Conservation (phyloP, 2,113 vertebrate species). For the Opisthocomus hoazin region DNA sequence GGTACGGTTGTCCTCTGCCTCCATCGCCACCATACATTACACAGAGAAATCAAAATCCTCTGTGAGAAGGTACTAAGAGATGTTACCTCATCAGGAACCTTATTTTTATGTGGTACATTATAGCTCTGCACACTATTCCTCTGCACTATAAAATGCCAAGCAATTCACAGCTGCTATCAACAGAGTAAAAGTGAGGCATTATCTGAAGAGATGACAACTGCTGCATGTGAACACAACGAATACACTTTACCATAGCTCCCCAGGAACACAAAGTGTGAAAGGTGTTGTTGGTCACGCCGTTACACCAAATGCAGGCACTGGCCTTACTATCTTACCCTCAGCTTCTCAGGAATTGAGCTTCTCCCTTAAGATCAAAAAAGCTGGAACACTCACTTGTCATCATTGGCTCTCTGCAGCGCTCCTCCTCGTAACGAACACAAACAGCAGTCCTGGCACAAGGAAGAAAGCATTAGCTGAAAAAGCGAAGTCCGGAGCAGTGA, state of each 20-base stretch:
- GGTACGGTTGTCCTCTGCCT: not conserved
- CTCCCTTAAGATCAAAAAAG: not conserved
- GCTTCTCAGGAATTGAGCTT: not conserved
- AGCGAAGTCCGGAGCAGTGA: not conserved
- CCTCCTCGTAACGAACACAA: slow-evolving; percentile 93
- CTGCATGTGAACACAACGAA: not conserved
- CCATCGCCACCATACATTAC: not conserved
- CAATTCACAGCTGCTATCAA: not conserved
- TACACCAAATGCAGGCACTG: not conserved
- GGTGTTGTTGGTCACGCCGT: not conserved
- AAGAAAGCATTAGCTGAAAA: not conserved
- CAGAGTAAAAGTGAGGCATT: not conserved
- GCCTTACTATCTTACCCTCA: not conserved
- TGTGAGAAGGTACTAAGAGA: not conserved
- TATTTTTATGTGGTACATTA: not conserved
- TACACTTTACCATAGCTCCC: not conserved
- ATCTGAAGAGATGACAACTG: not conserved
- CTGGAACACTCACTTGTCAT: slow-evolving; percentile 86
- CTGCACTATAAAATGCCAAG: not conserved
- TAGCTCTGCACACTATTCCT: not conserved
- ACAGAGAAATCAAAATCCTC: not conserved
- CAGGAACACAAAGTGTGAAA: not conserved
- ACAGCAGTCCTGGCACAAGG: slow-evolving; percentile 86
- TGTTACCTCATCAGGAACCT: not conserved
- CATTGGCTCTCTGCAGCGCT: slow-evolving; percentile 92